Evolutionary conservation across 2,113 vertebrate species (phyloP).

Genomic region (Platichthys flesus): DNA sequence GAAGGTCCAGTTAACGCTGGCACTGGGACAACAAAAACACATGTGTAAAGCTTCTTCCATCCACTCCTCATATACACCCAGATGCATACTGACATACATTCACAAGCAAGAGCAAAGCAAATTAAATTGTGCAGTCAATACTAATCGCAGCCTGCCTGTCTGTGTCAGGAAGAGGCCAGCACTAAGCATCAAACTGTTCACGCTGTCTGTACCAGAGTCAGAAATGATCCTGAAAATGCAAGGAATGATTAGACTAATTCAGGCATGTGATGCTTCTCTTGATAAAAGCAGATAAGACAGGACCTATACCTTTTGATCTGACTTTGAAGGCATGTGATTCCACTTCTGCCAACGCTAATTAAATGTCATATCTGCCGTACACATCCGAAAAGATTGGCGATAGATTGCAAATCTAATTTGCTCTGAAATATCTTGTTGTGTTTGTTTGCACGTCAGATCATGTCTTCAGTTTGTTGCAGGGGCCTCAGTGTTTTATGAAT

Average conservation of each 20-base stretch:
- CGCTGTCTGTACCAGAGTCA: slow-evolving; percentile 36
- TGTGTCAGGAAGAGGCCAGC: slow-evolving; percentile 51
- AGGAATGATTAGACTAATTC: slow-evolving; percentile 67
- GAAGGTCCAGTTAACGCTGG: slow-evolving; percentile 1
- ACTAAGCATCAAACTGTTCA: slow-evolving; percentile 43
- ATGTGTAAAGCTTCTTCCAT: slow-evolving; percentile 22
- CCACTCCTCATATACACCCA: not conserved
- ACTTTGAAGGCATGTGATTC: slow-evolving; percentile 64
- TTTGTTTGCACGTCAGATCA: slow-evolving; percentile 15
- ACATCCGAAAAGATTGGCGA: slow-evolving; percentile 39
- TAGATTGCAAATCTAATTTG: slow-evolving; percentile 31
- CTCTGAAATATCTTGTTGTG: slow-evolving; percentile 1
- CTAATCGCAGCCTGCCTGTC: slow-evolving; percentile 51
- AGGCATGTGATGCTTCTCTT: slow-evolving; percentile 63
- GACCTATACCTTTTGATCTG: slow-evolving; percentile 53
- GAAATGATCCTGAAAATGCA: slow-evolving; percentile 29
- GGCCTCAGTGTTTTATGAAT: slow-evolving; percentile 20
- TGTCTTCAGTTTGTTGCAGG: slow-evolving; percentile 2
- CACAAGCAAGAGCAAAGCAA: slow-evolving; percentile 49
- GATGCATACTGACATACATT: slow-evolving; percentile 31
- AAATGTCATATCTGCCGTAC: slow-evolving; percentile 28
- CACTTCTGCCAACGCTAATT: slow-evolving; percentile 41
- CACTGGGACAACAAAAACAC: not conserved
- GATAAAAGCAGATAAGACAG: slow-evolving; percentile 71
- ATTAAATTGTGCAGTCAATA: slow-evolving; percentile 54